Conservation (phyloP, 1,140 invertebrate species). For the Hylyphantes graminicola region DNA sequence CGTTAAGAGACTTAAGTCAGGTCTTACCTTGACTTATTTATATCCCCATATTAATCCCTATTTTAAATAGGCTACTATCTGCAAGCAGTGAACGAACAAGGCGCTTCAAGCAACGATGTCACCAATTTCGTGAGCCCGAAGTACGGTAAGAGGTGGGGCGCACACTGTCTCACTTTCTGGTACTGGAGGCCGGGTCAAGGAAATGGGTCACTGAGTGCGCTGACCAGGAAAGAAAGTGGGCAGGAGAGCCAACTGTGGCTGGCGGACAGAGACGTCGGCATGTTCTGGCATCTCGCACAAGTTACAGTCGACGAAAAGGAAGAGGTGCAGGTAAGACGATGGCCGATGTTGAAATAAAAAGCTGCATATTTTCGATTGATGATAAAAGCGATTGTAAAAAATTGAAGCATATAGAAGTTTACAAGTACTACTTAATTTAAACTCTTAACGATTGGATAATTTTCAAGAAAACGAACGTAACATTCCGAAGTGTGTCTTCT, state of each 20-base stretch:
- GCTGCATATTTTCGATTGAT: no score
- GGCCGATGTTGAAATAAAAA: no score
- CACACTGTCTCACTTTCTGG: slow-evolving; percentile 55
- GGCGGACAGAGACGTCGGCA: slow-evolving; percentile 20
- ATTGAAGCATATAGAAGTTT: no score
- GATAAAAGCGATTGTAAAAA: no score
- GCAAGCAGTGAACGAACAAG: slow-evolving; percentile 15
- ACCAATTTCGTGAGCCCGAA: slow-evolving; percentile 31
- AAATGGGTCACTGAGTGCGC: slow-evolving; percentile 27
- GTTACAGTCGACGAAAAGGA: slow-evolving; percentile 1
- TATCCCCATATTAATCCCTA: no score
- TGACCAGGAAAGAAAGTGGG: background rate
- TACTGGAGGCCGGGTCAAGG: slow-evolving; percentile 35
- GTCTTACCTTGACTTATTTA: no score
- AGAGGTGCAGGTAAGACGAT: slow-evolving; percentile 11
- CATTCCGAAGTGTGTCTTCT: no score
- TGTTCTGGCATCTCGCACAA: slow-evolving; percentile 54
- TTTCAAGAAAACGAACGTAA: no score
- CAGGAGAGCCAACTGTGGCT: slow-evolving; percentile 10
- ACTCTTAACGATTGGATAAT: no score
- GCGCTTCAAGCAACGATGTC: background rate
- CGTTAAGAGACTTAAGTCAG: no score
- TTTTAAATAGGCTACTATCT: slow-evolving; percentile 46
- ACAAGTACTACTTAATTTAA: no score
- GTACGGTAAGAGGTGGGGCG: slow-evolving; percentile 3